Evolutionary conservation across 2,888 invertebrate genomes (phyloP).

Genomic region (Caenorhabditis sp.): DNA sequence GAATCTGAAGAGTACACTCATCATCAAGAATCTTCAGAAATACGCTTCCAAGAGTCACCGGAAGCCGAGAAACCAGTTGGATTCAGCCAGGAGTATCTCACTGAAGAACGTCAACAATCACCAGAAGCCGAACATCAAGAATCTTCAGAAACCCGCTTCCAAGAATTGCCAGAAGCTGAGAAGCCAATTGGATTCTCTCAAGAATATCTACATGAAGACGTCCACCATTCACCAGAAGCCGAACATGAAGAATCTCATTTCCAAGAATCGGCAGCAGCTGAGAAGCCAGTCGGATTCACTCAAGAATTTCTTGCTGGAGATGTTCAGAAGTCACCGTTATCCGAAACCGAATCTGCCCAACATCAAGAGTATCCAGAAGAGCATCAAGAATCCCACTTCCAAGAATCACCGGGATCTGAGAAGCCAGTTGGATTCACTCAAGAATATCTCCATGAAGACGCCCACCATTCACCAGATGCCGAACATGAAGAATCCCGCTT

Average conservation of each 20-base stretch:
- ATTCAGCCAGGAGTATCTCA: no score
- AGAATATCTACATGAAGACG: not conserved
- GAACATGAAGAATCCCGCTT: no score
- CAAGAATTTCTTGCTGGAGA: not conserved
- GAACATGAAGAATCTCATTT: not conserved
- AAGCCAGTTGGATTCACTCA: not conserved
- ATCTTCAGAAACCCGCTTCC: not conserved
- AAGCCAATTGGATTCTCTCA: not conserved
- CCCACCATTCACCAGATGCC: no score
- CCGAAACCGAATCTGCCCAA: no score
- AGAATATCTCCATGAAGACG: no score
- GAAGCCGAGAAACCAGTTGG: no score
- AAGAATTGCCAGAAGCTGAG: not conserved
- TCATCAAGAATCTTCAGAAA: not conserved
- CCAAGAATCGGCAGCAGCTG: not conserved
- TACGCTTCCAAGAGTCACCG: not conserved
- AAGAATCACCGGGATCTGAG: constrained; percentile 8
- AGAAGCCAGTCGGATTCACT: not conserved
- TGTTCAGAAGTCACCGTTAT: not conserved
- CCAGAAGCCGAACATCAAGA: not conserved
- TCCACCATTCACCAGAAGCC: no score
- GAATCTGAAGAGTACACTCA: no score
- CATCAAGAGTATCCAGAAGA: no score
- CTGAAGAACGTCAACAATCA: not conserved
- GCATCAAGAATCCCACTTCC: not conserved